Base-by-base conservation (phyloP, 2,797 vertebrate species). In the Discoglossus pictus region DNA sequence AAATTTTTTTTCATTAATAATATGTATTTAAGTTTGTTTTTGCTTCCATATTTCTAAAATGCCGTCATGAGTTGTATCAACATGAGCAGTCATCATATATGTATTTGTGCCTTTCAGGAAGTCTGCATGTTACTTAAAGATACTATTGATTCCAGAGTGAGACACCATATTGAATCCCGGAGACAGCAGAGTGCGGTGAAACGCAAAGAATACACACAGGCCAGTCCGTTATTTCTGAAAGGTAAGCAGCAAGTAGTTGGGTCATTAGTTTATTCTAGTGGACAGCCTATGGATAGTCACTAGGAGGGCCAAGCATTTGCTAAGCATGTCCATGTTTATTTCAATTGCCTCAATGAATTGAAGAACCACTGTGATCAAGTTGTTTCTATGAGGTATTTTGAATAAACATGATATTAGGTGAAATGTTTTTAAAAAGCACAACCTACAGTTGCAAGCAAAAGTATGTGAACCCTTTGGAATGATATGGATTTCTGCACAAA, bases 141-240 rank as follows among this genome's bases (percentile, higher is more conserved):
- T 75, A 74, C 89, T 54, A 83, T 98, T 76, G 87, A 94, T 76
- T 87, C 86, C 35, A 92, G 93, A 78, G 89, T 98, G 48, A 90
- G 81, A 68, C 87, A 86, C 60, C 91, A 91, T 74, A 75, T 87
- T 21, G 90, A 91, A 80, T 68, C 61, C 4, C 84, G 36, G 65
- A 90, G 86, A 75, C 82, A 78, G 1, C 89, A 79, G 67, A 86
- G 75, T 35, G 86, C 82, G 0, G 61, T 80, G 69, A 93, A 92
- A 75, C 78, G 80, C 70, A 75, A 76, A 75, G 92, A 92, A 77
- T 78, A 83, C 36, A 75, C 83, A 40, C 78, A 88, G 73, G 85
- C 84, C 68, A 82, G 67, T 54, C 85, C 91, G 11, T 80, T 97
- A 74, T 89, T 75, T 80, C 81, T 90, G 55, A 89, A 89, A 34